Evolutionary conservation across 1,140 invertebrate genomes (phyloP).

Genomic region (Whitmania pigra): DNA sequence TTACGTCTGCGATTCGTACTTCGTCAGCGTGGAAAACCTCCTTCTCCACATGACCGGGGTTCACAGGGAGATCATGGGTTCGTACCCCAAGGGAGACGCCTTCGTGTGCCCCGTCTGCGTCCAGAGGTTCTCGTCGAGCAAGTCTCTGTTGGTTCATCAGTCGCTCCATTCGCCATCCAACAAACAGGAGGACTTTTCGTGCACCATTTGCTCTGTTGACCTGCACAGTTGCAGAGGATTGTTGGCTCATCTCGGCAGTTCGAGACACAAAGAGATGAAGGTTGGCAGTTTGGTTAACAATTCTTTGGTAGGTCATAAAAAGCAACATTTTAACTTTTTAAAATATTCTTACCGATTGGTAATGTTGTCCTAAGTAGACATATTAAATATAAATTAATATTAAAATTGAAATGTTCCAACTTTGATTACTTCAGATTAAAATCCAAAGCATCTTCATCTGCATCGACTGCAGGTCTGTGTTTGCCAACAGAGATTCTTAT

Average conservation of each 20-base stretch:
- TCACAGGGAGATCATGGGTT: conserved; percentile 19
- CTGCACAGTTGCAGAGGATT: conserved; percentile 19
- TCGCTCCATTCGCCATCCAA: background rate
- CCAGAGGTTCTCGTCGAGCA: conserved; percentile 24
- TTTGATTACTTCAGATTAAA: conserved; percentile 15
- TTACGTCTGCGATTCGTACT: conserved; percentile 26
- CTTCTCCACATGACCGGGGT: conserved; percentile 22
- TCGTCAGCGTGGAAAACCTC: conserved; percentile 21
- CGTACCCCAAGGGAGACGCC: conserved; percentile 16
- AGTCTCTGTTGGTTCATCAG: conserved; percentile 23
- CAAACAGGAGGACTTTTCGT: conserved; percentile 18
- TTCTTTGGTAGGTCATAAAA: too few relatives aligned
- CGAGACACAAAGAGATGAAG: conserved; percentile 25
- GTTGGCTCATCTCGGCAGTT: conserved; percentile 22
- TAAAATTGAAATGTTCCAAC: too few relatives aligned
- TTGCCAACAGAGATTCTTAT: conserved; percentile 36
- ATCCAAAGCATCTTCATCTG: conserved; percentile 32
- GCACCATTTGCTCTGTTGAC: conserved; percentile 21
- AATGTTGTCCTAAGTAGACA: too few relatives aligned
- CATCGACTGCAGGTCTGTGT: conserved; percentile 33
- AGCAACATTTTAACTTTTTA: too few relatives aligned
- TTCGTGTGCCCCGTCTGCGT: conserved; percentile 23
- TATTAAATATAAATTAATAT: too few relatives aligned
- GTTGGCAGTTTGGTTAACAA: background rate
- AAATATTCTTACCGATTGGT: too few relatives aligned